Evolutionary conservation across 2,797 vertebrate species (phyloP), one percentile per base, ranked within the genome.

Genomic region (Epinephelus coioides): DNA sequence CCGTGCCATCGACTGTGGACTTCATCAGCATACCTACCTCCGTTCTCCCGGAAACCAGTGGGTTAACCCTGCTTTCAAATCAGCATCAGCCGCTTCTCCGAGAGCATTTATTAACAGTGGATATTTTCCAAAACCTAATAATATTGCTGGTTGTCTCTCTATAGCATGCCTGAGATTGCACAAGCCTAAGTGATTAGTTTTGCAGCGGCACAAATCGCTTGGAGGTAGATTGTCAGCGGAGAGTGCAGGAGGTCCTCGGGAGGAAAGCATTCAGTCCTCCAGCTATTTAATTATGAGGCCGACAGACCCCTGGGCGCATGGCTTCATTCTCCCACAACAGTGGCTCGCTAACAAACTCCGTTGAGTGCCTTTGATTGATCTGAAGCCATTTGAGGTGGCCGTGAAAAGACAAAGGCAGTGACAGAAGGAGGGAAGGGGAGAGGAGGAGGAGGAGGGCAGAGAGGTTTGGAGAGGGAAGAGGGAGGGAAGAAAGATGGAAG

Each of bases 201-300:
- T 79, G 73, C 81, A 6, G 80, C 23, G 17, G 74, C 81, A 87
- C 73, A 81, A 85, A 86, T 75, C 34, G 77, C 88, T 83, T 1
- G 15, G 82, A 81, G 84, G 85, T 83, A 76, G 83, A 84, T 88
- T 89, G 89, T 89, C 85, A 46, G 75, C 8, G 44, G 64, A 72
- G 80, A 86, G 86, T 51, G 74, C 70, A 69, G 76, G 64, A 79
- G 73, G 83, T 89, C 81, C 86, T 85, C 78, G 0, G 47, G 84
- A 87, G 75, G 80, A 82, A 90, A 82, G 85, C 90, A 75, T 91
- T 86, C 83, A 79, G 86, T 86, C 87, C 89, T 89, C 79, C 53
- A 70, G 92, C 90, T 89, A 91, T 93, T 93, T 93, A 91, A 92
- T 94, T 91, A 92, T 76, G 83, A 90, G 84, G 86, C 85, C 79